Percentiles rank a stretch among this genome's conserved stretches.
Conservation (phyloP, 2,797 vertebrate genomes). For the Synaphobranchus kaupii region DNA sequence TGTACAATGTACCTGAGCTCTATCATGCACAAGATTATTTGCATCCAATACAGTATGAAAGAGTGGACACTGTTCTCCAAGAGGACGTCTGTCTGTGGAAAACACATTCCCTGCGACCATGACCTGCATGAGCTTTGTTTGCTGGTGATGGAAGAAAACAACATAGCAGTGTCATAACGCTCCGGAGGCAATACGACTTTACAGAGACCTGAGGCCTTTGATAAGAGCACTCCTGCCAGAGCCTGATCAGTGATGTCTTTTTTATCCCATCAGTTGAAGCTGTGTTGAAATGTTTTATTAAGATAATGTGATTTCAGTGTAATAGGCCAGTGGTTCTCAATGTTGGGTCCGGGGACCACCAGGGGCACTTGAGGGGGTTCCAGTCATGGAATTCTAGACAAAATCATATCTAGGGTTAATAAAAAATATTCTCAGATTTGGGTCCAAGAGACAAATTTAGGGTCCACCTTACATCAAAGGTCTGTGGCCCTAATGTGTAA, state of each 20-base stretch:
- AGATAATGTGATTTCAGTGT: too few relatives aligned
- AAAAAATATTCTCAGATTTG: too few relatives aligned
- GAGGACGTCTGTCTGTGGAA: conserved; percentile 34
- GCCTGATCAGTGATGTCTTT: not conserved
- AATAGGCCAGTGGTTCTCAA: not conserved
- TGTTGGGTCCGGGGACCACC: not conserved
- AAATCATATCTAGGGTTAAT: too few relatives aligned
- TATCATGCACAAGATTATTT: conserved; percentile 29
- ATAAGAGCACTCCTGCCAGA: conserved; percentile 25
- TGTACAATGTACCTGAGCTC: conserved; percentile 30
- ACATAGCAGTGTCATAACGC: not conserved
- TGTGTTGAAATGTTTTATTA: too few relatives aligned
- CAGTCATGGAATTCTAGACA: too few relatives aligned
- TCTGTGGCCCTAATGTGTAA: not conserved
- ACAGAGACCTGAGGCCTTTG: conserved; percentile 31
- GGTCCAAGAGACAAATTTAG: too few relatives aligned
- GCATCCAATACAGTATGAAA: conserved; percentile 31
- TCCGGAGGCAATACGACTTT: conserved; percentile 14
- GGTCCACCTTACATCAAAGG: too few relatives aligned
- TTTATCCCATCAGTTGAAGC: too few relatives aligned
- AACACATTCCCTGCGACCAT: conserved; percentile 32
- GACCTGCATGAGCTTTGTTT: conserved; percentile 32
- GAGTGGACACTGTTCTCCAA: conserved; percentile 21
- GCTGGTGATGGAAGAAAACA: conserved; percentile 31
- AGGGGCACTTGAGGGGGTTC: not conserved